These are phyloP conservation scores for Pomatorhinus ruficollis DNA, from an alignment of 2,113 vertebrate genomes.

Conservation along the genomic window DNA sequence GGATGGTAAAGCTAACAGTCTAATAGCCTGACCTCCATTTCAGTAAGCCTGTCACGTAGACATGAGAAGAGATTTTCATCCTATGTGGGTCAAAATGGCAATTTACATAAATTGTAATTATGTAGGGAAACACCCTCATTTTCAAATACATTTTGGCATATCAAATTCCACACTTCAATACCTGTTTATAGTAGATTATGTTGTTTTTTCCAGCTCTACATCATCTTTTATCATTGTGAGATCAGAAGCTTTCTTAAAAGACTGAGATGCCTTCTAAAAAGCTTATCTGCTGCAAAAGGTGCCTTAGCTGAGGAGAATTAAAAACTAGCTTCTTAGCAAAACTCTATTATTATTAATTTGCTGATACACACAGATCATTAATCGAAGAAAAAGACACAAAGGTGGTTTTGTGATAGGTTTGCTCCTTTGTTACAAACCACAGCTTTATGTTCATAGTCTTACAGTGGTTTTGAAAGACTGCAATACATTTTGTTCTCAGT, in stretches of 20 bases:
- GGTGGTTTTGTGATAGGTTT: not conserved
- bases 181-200: not conserved
- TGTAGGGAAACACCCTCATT: not conserved
- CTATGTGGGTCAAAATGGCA: not conserved
- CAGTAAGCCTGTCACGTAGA: not conserved
- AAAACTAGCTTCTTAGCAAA: not conserved
- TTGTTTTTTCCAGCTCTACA: not conserved
- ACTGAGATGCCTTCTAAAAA: not conserved
- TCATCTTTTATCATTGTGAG: not conserved
- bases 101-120: not conserved
- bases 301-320: not conserved
- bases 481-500: not conserved
- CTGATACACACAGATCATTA: not conserved
- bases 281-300: not conserved
- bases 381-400: not conserved
- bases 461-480: not conserved
- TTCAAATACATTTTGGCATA: not conserved
- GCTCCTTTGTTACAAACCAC: not conserved
- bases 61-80: not conserved
- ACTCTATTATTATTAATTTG: not conserved
- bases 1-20: not conserved
- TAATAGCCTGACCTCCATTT: not conserved
- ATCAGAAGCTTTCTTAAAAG: not conserved
- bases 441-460: not conserved
- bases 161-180: not conserved